phyloP scores from a whole-genome alignment of 1,140 invertebrate genomes.

The Drosophila nigromelanica region DNA sequence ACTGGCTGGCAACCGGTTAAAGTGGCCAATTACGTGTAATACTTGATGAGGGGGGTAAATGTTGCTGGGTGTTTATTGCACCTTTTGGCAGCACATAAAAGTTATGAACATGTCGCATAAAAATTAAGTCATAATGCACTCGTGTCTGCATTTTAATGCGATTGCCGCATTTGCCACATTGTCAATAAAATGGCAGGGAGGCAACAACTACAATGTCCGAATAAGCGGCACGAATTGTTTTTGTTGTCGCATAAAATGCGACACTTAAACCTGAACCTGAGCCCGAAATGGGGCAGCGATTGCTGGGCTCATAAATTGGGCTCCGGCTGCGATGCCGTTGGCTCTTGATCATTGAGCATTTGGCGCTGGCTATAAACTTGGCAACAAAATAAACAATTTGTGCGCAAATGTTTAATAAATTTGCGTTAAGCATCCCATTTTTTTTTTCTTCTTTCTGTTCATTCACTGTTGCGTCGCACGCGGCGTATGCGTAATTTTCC shows the following conservation, averaged over 20 bases:
- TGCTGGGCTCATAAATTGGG: slow-evolving; percentile 63
- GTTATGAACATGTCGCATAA: slow-evolving; percentile 67
- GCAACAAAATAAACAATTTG: slow-evolving; percentile 79
- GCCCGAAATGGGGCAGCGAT: slow-evolving; percentile 40
- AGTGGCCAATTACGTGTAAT: slow-evolving; percentile 49
- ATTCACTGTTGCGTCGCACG: slow-evolving; percentile 15
- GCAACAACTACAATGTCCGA: slow-evolving; percentile 55
- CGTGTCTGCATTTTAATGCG: slow-evolving; percentile 37
- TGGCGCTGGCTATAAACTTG: slow-evolving; percentile 36
- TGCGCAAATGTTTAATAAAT: slow-evolving; percentile 72
- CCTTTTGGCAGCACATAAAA: slow-evolving; percentile 67
- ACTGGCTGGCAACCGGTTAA: slow-evolving; percentile 4
- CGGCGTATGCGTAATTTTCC: slow-evolving; percentile 67
- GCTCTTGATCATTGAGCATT: slow-evolving; percentile 57
- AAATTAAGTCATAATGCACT: slow-evolving; percentile 79
- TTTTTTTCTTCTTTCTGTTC: not conserved
- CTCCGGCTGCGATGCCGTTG: not conserved
- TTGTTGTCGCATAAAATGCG: slow-evolving; percentile 60
- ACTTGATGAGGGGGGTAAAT: slow-evolving; percentile 48
- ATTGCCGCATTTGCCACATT: slow-evolving; percentile 47
- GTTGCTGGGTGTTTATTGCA: slow-evolving; percentile 44
- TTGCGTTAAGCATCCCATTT: slow-evolving; percentile 62
- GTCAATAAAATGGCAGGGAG: slow-evolving; percentile 47
- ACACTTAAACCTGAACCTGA: slow-evolving; percentile 26
- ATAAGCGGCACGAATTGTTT: slow-evolving; percentile 9